Evolutionary conservation across 2,113 vertebrate species (phyloP).

Genomic region (Anas platyrhynchos): DNA sequence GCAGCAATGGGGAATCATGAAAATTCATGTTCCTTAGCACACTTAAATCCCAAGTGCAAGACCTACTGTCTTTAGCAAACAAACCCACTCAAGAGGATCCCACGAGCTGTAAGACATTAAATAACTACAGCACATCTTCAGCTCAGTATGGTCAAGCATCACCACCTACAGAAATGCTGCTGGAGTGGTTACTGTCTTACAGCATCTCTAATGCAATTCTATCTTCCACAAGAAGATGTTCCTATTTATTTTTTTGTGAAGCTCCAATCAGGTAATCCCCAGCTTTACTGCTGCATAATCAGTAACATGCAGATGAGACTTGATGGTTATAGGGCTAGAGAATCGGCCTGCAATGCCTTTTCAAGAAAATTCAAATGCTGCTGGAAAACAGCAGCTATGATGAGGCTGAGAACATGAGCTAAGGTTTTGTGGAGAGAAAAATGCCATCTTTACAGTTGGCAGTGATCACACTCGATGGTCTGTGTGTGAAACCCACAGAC

Average conservation of each 20-base stretch:
- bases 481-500: not conserved
- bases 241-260: not conserved
- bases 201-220: not conserved
- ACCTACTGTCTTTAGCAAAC: not conserved
- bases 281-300: not conserved
- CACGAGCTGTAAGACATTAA: not conserved
- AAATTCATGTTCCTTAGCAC: not conserved
- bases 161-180: not conserved
- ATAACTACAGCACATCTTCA: not conserved
- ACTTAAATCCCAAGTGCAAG: not conserved
- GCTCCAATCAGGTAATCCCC: not conserved
- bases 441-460: not conserved
- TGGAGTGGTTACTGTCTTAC: not conserved
- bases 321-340: not conserved
- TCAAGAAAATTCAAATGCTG: conserved; percentile 49
- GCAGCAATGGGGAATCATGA: not conserved
- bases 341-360: not conserved
- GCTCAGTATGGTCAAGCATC: not conserved
- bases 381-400: not conserved
- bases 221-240: not conserved
- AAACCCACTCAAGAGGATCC: not conserved
- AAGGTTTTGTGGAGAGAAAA: not conserved
- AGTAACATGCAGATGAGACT: not conserved
- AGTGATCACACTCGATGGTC: not conserved
- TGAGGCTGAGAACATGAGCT: not conserved